phyloP scores from a whole-genome alignment of 2,888 invertebrate species.

The Ormyrus thymus region DNA sequence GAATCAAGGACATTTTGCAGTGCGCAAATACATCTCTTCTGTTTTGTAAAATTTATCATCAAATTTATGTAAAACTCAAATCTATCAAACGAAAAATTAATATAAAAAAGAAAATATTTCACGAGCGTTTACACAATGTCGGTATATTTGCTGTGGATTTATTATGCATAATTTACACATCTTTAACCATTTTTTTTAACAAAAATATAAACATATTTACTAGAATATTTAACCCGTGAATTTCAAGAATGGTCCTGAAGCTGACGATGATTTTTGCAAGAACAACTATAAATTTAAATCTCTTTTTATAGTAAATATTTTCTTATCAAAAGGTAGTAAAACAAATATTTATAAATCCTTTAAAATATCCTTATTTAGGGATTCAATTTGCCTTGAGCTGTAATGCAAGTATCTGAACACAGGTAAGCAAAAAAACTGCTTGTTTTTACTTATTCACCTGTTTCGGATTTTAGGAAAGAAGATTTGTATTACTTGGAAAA shows the following conservation, averaged over 20 bases:
- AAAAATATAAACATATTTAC: conserved; percentile 10
- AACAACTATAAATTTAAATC: background rate
- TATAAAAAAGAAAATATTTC: conserved; percentile 8
- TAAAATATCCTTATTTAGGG: conserved; percentile 31
- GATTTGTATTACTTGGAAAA: no score
- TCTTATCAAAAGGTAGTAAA: background rate
- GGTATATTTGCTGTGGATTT: conserved; percentile 38
- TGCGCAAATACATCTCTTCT: conserved; percentile 13
- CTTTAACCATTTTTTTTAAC: background rate
- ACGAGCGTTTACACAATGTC: background rate
- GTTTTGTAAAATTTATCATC: conserved; percentile 32
- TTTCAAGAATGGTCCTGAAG: background rate
- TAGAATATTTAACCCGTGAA: background rate
- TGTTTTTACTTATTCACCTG: background rate
- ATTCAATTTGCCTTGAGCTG: conserved; percentile 8
- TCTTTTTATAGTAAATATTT: background rate
- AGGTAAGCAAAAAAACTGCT: conserved; percentile 39
- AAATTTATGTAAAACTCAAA: conserved; percentile 32
- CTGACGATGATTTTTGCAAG: background rate
- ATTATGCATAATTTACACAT: background rate
- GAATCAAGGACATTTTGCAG: conserved; percentile 11
- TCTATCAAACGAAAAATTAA: conserved; percentile 28
- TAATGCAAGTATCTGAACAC: conserved; percentile 1
- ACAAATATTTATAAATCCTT: background rate
- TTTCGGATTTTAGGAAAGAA: no score